Evolutionary conservation across 1,140 invertebrate species (phyloP).

Genomic region (Apis laboriosa): DNA sequence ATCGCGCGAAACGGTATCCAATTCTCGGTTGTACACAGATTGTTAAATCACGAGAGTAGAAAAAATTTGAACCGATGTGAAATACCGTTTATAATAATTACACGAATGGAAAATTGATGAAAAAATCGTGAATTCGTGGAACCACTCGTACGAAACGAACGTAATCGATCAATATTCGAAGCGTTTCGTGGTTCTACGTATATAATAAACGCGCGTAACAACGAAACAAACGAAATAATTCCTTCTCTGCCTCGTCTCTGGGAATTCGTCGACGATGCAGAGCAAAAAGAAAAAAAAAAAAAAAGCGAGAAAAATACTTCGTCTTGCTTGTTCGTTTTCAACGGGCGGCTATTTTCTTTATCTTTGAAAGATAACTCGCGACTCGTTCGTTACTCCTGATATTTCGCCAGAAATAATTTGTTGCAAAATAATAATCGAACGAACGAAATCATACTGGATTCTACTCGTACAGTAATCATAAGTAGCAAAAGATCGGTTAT

Average conservation of each 20-base stretch:
- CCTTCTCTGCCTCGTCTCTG: not conserved
- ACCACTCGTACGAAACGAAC: conserved; percentile 6
- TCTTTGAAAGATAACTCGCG: conserved; percentile 9
- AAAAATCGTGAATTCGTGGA: not conserved
- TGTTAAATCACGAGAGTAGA: not conserved
- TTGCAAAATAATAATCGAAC: conserved; percentile 1
- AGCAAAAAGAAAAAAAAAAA: not conserved
- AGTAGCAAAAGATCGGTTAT: no score
- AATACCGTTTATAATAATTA: not conserved
- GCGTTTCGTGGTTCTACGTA: not conserved
- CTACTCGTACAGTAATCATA: no score
- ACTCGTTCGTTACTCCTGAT: conserved; percentile 15
- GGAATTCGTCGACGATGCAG: not conserved
- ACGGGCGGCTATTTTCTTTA: conserved; percentile 9
- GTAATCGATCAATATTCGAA: conserved; percentile 21
- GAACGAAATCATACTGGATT: not conserved
- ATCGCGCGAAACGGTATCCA: conserved; percentile 17
- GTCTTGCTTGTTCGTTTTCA: not conserved
- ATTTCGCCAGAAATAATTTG: conserved; percentile 26
- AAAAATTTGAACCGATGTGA: not conserved
- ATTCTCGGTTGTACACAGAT: not conserved
- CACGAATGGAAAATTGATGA: not conserved
- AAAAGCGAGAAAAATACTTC: not conserved
- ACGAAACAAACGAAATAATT: not conserved
- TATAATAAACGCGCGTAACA: not conserved